Base-by-base conservation (phyloP, 2,113 vertebrate species). In the Menidia beryllina region DNA sequence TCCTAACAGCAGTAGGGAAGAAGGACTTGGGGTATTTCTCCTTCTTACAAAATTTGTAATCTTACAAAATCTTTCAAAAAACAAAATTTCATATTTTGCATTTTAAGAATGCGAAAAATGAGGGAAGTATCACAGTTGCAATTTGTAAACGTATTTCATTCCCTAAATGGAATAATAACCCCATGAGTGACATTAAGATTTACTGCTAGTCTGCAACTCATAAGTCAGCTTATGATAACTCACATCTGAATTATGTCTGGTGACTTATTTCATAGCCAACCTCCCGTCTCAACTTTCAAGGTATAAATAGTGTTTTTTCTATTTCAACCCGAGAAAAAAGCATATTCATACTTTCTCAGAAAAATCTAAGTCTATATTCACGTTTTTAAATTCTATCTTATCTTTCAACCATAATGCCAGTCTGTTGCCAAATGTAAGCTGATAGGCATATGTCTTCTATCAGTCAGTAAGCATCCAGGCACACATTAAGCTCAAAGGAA, bases 401-500 rank as follows among this genome's bases (percentile, higher is more conserved):
- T 4, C 41, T 12, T 26, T 21, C 20, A 41, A n/a, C 36, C 15
- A 36, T 62, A 59, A 62, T 5, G 3, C 23, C 48, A 20, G 39
- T 68, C 43, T 70, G 52, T 47, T 6, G 47, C 11, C 21, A 49
- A 20, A 19, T 48, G 19, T 9, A 15, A 59, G 68, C 72, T 20
- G 30, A 60, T 68, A 21, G 34, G 17, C 47, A 61, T 50, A 51
- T 62, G 60, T 60, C 52, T 75, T 7, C 9, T 39, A 9, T 45
- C 49, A 53, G 7, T 48, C 57, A 50, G 45, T 24, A 43, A 63
- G 59, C 52, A 71, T 20, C 17, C 64, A 72, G 58, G 43, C 53
- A 67, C 58, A 47, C 50, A 30, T 34, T 34, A 15, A 51, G 34
- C n/a, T 69, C 41, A 34, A 25, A 60, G 62, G 43, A 81, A 53